Conservation (phyloP, 2,113 vertebrate genomes). For the Coregonus clupeaformis region DNA sequence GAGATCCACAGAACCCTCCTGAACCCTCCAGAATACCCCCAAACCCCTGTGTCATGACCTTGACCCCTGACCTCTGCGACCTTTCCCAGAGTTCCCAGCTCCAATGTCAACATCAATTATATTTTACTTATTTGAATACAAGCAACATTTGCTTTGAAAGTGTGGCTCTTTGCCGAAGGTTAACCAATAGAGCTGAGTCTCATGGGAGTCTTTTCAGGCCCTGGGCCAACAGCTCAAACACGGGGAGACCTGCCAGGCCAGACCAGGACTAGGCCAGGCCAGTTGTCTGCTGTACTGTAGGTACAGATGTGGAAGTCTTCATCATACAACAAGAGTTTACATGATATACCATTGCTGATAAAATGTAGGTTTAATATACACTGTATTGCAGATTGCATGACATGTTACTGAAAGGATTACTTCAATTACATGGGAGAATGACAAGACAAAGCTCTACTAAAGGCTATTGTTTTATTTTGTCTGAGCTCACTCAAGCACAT, state of each 20-base stretch:
- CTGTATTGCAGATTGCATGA: not conserved
- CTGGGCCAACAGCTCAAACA: slow-evolving; percentile 25
- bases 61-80: slow-evolving; percentile 31
- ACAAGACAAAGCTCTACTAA: not conserved
- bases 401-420: too few species aligned
- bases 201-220: slow-evolving; percentile 39
- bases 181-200: slow-evolving; percentile 15
- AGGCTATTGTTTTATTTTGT: not conserved
- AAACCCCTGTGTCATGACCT: slow-evolving; percentile 50
- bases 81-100: slow-evolving; percentile 38
- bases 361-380: not conserved
- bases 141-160: slow-evolving; percentile 36
- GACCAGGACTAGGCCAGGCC: slow-evolving; percentile 16
- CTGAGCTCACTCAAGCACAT: not conserved
- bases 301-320: not conserved
- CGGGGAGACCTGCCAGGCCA: slow-evolving; percentile 22
- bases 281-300: not conserved
- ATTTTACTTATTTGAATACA: slow-evolving; percentile 43
- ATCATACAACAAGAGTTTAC: not conserved
- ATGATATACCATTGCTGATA: not conserved
- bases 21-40: slow-evolving; percentile 34
- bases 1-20: slow-evolving; percentile 44
- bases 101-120: slow-evolving; percentile 58
- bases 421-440: not conserved
- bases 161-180: slow-evolving; percentile 22